Evolutionary conservation across 2,797 vertebrate genomes (phyloP).

Genomic region (Betta splendens): DNA sequence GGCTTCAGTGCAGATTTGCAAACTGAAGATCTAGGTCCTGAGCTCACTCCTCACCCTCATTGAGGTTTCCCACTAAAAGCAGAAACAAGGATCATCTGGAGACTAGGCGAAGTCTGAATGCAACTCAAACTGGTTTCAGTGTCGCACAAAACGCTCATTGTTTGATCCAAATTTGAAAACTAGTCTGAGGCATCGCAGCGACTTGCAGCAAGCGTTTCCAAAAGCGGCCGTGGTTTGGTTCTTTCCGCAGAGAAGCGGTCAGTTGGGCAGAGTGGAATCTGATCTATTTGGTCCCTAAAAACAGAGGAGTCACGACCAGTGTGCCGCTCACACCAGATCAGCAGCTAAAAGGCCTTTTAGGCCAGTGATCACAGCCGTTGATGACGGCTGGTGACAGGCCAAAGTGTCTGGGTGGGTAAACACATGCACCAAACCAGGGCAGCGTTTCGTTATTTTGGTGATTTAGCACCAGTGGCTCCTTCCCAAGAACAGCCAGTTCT

Average conservation of each 20-base stretch:
- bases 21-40: constrained; percentile 7
- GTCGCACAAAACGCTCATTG: constrained; percentile 16
- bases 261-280: constrained; percentile 13
- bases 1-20: constrained; percentile 7
- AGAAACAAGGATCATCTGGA: background rate
- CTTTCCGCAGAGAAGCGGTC: constrained; percentile 30
- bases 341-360: constrained; percentile 12
- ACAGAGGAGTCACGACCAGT: constrained; percentile 5
- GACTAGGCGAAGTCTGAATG: constrained; percentile 19
- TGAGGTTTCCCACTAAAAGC: constrained; percentile 6
- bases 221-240: constrained; percentile 40
- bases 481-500: constrained; percentile 32
- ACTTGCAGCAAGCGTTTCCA: constrained; percentile 32
- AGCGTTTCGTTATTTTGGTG: constrained; percentile 17
- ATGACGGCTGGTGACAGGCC: background rate
- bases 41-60: constrained; percentile 8
- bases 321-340: constrained; percentile 1
- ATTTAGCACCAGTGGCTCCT: constrained; percentile 39
- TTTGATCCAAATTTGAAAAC: constrained; percentile 25
- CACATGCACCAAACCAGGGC: constrained; percentile 1
- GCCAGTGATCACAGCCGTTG: background rate
- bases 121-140: constrained; percentile 1
- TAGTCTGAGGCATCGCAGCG: constrained; percentile 11
- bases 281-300: constrained; percentile 16
- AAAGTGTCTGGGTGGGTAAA: constrained; percentile 1